These are phyloP conservation scores for Megalonaias nervosa DNA, from an alignment of 1,140 invertebrate species.

Conservation along the genomic window DNA sequence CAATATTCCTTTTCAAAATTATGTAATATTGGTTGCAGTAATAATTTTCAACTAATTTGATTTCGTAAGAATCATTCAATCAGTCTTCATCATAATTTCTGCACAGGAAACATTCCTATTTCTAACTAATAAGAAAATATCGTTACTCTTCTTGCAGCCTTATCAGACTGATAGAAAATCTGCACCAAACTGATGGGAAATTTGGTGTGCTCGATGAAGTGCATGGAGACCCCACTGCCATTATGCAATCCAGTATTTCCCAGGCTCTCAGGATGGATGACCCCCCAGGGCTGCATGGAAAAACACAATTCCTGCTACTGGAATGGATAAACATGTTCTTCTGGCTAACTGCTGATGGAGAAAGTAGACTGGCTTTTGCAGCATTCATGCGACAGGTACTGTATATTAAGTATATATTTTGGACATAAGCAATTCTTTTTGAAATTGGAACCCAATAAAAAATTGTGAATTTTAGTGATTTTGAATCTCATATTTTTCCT, in stretches of 20 bases:
- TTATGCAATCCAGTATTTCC: slow-evolving; percentile 92
- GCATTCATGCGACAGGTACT: slow-evolving; percentile 87
- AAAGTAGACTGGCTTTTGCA: slow-evolving; percentile 93
- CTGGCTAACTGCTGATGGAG: slow-evolving; percentile 82
- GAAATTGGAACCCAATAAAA: too few relatives aligned
- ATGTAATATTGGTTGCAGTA: too few relatives aligned
- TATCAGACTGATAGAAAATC: slow-evolving; percentile 58
- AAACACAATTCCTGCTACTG: slow-evolving; percentile 92
- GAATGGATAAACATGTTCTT: slow-evolving; percentile 97
- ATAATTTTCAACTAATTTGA: too few relatives aligned
- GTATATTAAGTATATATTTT: neutral
- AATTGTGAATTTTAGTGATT: too few relatives aligned
- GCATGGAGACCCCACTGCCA: slow-evolving; percentile 78
- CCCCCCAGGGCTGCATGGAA: slow-evolving; percentile 93
- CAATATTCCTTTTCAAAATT: too few relatives aligned
- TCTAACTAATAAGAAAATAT: too few relatives aligned
- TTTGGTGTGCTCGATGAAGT: slow-evolving; percentile 50
- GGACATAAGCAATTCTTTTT: slow-evolving; percentile 75
- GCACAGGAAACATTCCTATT: too few relatives aligned
- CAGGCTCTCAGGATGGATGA: slow-evolving; percentile 93
- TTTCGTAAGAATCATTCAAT: too few relatives aligned
- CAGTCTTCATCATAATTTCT: too few relatives aligned
- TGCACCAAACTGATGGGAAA: slow-evolving; percentile 53
- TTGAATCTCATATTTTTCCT: too few relatives aligned
- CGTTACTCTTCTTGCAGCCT: slow-evolving; percentile 63